Conservation (phyloP, 2,888 invertebrate species). For the Torymus auratus region DNA sequence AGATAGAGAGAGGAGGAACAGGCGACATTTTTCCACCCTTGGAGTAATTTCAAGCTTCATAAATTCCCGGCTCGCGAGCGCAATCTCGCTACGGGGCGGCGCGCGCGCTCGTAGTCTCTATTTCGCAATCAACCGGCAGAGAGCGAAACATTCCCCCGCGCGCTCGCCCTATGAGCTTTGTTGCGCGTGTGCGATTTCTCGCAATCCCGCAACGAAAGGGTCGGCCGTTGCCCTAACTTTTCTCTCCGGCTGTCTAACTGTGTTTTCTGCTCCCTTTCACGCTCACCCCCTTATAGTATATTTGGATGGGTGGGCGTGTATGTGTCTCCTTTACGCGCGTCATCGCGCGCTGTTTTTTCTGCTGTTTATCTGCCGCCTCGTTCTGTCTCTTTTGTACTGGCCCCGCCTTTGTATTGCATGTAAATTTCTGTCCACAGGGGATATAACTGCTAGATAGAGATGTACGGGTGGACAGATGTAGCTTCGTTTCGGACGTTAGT, state of each 20-base stretch:
- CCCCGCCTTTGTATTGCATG: no score
- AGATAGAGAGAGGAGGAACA: no score
- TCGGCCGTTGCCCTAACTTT: conserved; percentile 55
- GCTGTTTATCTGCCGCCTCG: not conserved
- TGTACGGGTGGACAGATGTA: no score
- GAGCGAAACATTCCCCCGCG: conserved; percentile 46
- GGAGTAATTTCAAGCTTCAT: conserved; percentile 55
- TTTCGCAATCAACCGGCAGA: conserved; percentile 61
- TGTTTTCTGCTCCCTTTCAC: not conserved
- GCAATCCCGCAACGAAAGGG: conserved; percentile 58
- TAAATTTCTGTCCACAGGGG: no score
- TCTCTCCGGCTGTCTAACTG: conserved; percentile 1
- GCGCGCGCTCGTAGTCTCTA: conserved; percentile 18
- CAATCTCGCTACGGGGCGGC: no score
- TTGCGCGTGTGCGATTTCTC: conserved; percentile 22
- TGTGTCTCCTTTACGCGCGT: not conserved
- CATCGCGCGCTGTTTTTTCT: not conserved
- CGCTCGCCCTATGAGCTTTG: conserved; percentile 5
- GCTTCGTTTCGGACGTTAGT: no score
- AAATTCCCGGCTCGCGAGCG: conserved; percentile 22
- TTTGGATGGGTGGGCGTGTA: no score
- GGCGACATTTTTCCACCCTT: conserved; percentile 14
- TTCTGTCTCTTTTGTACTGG: not conserved
- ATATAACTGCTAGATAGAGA: no score
- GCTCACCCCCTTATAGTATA: no score